phyloP scores from a whole-genome alignment of 2,888 invertebrate genomes.

The Drosophila putrida region DNA sequence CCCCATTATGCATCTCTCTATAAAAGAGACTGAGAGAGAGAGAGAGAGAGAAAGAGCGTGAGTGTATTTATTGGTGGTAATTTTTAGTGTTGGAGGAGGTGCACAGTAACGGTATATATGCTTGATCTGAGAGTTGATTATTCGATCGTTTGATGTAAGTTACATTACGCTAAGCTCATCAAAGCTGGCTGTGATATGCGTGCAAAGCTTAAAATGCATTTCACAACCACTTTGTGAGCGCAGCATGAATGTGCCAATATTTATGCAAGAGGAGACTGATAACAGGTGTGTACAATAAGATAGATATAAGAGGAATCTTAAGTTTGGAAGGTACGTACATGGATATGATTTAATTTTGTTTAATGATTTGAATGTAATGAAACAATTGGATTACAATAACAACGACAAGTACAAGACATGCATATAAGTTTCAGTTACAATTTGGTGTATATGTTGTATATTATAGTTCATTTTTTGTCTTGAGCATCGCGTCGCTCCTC shows the following conservation, averaged over 20 bases:
- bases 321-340: not conserved
- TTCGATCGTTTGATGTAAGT: conserved; percentile 60
- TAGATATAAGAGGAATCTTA: not conserved
- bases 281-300: conserved; percentile 11
- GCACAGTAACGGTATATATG: conserved; percentile 32
- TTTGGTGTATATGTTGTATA: conserved; percentile 11
- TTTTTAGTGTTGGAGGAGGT: conserved; percentile 1
- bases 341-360: conserved; percentile 41
- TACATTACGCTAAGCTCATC: conserved; percentile 90
- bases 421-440: conserved; percentile 1
- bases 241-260: conserved; percentile 75
- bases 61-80: conserved; percentile 13
- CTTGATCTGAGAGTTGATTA: conserved; percentile 43
- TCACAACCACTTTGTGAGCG: conserved; percentile 95
- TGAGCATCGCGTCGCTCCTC: conserved; percentile 91
- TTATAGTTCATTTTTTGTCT: conserved; percentile 6
- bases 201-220: conserved; percentile 86
- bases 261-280: conserved; percentile 28
- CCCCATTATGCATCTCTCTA: not conserved
- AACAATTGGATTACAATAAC: conserved; percentile 24
- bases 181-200: conserved; percentile 99
- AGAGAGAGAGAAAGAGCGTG: not conserved
- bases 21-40: not conserved
- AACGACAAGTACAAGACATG: conserved; percentile 6
- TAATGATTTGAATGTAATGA: conserved; percentile 43